These are phyloP conservation scores for Subanguina moxae DNA, from an alignment of 1,140 invertebrate genomes.

Conservation along the genomic window DNA sequence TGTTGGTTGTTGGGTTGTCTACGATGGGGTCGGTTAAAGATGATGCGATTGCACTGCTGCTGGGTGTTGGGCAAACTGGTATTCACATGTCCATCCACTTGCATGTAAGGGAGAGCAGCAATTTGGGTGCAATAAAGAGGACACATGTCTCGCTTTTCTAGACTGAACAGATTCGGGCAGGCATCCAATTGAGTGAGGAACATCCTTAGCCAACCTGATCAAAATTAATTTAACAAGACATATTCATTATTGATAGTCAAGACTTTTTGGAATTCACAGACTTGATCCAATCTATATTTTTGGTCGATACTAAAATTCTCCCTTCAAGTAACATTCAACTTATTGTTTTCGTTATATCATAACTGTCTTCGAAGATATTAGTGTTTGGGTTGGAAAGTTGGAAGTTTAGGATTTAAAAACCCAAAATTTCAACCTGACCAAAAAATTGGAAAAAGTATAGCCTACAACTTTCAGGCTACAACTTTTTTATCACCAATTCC, in stretches of 20 bases:
- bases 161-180: not conserved
- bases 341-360: no score
- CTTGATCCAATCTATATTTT: not conserved
- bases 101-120: not conserved
- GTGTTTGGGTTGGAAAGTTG: no score
- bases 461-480: no score
- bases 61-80: not conserved
- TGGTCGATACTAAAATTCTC: not conserved
- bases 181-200: conserved; percentile 2
- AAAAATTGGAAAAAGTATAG: no score
- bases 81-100: not conserved
- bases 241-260: no score
- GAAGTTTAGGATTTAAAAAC: no score
- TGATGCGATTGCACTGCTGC: not conserved
- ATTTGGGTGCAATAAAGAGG: not conserved
- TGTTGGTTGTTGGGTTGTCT: not conserved
- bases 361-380: no score
- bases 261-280: no score
- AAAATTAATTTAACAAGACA: not conserved
- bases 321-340: no score
- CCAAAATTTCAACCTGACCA: no score
- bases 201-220: not conserved
- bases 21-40: not conserved
- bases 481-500: no score
- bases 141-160: not conserved